phyloP scores from a whole-genome alignment of 2,888 invertebrate genomes.

The Amaurobius ferox region DNA sequence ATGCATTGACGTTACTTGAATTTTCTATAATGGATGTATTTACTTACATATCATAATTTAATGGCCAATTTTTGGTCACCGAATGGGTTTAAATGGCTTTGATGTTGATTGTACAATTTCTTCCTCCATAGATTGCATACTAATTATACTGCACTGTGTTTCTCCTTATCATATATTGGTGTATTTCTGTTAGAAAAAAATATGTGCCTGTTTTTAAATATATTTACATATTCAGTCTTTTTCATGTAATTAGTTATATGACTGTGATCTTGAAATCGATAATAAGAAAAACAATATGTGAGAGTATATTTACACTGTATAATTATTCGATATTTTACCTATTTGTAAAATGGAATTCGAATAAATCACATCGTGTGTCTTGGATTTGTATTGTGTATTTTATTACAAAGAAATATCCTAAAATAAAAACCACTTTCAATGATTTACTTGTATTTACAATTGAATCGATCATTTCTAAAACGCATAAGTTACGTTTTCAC shows the following conservation, averaged over 20 bases:
- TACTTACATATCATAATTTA: slow-evolving; percentile 33
- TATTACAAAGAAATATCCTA: neutral
- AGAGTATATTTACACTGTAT: slow-evolving; percentile 72
- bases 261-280: slow-evolving; percentile 66
- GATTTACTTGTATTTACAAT: too few relatives aligned
- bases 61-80: slow-evolving; percentile 58
- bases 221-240: slow-evolving; percentile 52
- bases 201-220: slow-evolving; percentile 51
- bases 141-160: slow-evolving; percentile 46
- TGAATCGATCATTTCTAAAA: too few relatives aligned
- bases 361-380: slow-evolving; percentile 68
- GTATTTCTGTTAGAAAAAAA: slow-evolving; percentile 47
- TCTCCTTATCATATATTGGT: slow-evolving; percentile 43
- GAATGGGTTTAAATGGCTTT: slow-evolving; percentile 71
- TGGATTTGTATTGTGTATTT: slow-evolving; percentile 31
- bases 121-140: slow-evolving; percentile 45
- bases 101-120: slow-evolving; percentile 50
- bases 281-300: slow-evolving; percentile 60
- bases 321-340: slow-evolving; percentile 69
- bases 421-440: too few relatives aligned
- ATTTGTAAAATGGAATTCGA: slow-evolving; percentile 63
- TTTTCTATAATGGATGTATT: slow-evolving; percentile 47
- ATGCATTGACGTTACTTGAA: slow-evolving; percentile 42
- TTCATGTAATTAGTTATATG: slow-evolving; percentile 56
- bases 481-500: too few relatives aligned